Evolutionary conservation across 2,113 vertebrate genomes (phyloP).

Genomic region (Triplophysa rosa): DNA sequence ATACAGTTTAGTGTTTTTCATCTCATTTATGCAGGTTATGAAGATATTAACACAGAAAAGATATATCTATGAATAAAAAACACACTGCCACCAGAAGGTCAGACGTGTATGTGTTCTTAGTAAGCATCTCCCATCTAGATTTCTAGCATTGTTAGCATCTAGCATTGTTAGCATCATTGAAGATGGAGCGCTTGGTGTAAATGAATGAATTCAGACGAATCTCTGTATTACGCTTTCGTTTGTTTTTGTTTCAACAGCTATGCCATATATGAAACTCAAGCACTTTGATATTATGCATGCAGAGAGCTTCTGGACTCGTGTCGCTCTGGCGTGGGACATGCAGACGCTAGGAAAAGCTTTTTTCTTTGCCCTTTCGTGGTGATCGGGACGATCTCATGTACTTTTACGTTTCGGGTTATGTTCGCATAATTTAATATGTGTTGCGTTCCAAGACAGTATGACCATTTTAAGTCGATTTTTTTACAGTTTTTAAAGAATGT

Average conservation of each 20-base stretch:
- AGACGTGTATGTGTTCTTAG: neutral
- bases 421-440: constrained; percentile 1
- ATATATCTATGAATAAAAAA: neutral
- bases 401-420: neutral
- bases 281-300: constrained; percentile 43
- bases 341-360: constrained; percentile 22
- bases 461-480: constrained; percentile 25
- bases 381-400: neutral
- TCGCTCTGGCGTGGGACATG: constrained; percentile 13
- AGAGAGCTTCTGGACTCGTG: constrained; percentile 18
- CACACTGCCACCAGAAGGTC: neutral
- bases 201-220: neutral
- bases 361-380: neutral
- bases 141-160: neutral
- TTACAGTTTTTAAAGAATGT: constrained; percentile 37
- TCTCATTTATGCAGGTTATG: neutral
- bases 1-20: neutral
- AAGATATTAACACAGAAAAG: neutral
- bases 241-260: neutral
- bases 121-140: neutral
- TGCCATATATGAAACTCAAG: constrained; percentile 36
- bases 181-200: neutral
- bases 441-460: neutral
- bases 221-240: neutral
- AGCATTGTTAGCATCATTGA: neutral